Conservation (phyloP, 2,113 vertebrate species). For the Tautogolabrus adspersus region DNA sequence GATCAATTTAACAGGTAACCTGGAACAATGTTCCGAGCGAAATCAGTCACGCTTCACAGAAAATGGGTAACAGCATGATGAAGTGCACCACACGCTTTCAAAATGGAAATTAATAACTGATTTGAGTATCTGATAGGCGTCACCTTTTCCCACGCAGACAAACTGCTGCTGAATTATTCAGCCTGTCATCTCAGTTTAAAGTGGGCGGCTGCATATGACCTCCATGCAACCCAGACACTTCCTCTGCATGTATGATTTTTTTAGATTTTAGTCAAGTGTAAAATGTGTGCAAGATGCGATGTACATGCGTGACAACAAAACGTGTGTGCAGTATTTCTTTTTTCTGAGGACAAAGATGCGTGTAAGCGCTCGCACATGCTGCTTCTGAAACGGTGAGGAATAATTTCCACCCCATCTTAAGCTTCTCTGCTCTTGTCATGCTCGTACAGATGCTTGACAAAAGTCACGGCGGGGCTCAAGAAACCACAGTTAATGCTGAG, state of each 20-base stretch:
- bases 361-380: constrained; percentile 1
- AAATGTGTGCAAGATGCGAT: neutral
- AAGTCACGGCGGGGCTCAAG: constrained; percentile 39
- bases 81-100: constrained; percentile 52
- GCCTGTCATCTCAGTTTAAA: neutral
- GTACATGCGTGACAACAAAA: neutral
- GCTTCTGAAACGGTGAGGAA: constrained; percentile 34
- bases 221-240: neutral
- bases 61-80: constrained; percentile 56
- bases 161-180: constrained; percentile 52
- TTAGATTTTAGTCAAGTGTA: neutral
- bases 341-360: neutral
- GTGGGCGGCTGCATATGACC: constrained; percentile 13
- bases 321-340: neutral
- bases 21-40: constrained; percentile 42
- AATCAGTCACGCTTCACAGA: constrained; percentile 54
- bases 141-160: constrained; percentile 37
- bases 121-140: constrained; percentile 59
- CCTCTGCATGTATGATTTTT: neutral
- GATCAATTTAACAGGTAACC: constrained; percentile 51
- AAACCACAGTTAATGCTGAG: constrained; percentile 45
- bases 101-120: constrained; percentile 66
- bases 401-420: constrained; percentile 59
- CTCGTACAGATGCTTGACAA: constrained; percentile 56
- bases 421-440: constrained; percentile 44